A percentile compares a stretch with the other conserved stretches of the same genome.
Conservation (phyloP, 2,888 invertebrate species). For the Bombyx huttoni region DNA sequence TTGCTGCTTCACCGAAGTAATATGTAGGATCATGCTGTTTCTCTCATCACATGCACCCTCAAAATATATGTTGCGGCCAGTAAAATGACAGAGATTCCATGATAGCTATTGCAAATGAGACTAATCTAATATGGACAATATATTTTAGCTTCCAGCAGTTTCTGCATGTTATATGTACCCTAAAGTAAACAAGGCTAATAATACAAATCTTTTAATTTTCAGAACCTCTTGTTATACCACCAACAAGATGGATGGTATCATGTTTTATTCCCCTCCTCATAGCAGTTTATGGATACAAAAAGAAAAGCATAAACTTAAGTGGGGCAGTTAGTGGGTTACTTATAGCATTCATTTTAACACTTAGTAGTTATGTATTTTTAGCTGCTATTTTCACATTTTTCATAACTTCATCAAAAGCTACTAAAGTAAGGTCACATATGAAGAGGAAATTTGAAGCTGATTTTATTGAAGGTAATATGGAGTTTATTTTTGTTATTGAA, state of each 20-base stretch:
- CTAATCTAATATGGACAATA: too few relatives aligned
- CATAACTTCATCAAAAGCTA: conserved; percentile 83
- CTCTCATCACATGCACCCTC: too few relatives aligned
- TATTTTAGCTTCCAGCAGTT: too few relatives aligned
- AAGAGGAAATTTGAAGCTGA: conserved; percentile 82
- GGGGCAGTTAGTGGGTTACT: conserved; percentile 80
- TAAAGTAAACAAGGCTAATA: conserved; percentile 3
- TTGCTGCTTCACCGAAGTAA: too few relatives aligned
- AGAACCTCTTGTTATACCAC: conserved; percentile 74
- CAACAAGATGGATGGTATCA: conserved; percentile 77
- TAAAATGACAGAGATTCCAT: too few relatives aligned
- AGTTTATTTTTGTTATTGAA: too few relatives aligned
- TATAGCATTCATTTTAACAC: conserved; percentile 82
- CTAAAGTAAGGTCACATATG: conserved; percentile 78
- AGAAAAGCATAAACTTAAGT: conserved; percentile 77
- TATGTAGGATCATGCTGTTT: too few relatives aligned
- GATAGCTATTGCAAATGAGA: too few relatives aligned
- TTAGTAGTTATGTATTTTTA: conserved; percentile 84
- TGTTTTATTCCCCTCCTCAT: conserved; percentile 76
- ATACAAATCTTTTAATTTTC: conserved; percentile 22
- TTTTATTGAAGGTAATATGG: conserved; percentile 79
- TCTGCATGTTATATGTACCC: too few relatives aligned
- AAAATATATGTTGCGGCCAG: too few relatives aligned
- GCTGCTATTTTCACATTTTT: conserved; percentile 83
- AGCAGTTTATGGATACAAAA: conserved; percentile 77